phyloP scores from a whole-genome alignment of 1,140 invertebrate species.

The Cydia pomonella region DNA sequence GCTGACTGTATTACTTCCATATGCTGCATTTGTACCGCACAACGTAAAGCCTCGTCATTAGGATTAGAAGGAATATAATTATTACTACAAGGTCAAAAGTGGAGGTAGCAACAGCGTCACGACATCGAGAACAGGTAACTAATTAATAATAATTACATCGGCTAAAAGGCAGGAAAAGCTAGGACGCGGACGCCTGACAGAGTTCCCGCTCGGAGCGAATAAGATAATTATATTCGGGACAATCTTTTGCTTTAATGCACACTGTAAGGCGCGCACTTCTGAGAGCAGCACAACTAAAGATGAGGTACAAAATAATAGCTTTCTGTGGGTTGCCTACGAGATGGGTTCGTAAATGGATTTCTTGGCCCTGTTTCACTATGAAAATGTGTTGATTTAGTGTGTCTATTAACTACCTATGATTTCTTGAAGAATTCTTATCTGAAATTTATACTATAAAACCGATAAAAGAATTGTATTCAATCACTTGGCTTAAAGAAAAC shows the following conservation, averaged over 20 bases:
- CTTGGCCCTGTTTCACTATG: not conserved
- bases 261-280: not conserved
- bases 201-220: constrained; percentile 26
- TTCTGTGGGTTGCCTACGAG: not conserved
- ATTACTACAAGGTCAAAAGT: not conserved
- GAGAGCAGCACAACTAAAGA: not conserved
- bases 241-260: constrained; percentile 28
- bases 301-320: not conserved
- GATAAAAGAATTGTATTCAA: too few species aligned
- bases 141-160: constrained; percentile 11
- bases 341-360: not conserved
- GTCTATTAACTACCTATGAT: too few species aligned
- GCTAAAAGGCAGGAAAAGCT: constrained; percentile 21
- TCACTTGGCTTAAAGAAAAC: too few species aligned
- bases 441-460: too few species aligned
- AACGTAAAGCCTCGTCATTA: too few species aligned
- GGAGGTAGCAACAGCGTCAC: not conserved
- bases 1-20: too few species aligned
- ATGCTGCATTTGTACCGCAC: too few species aligned
- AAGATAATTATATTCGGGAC: constrained; percentile 30
- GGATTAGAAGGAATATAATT: too few species aligned
- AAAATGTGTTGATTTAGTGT: not conserved
- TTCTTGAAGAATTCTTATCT: too few species aligned
- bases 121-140: not conserved
- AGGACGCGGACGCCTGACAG: not conserved